Base-by-base conservation (phyloP, 1,140 invertebrate genomes). In the Cydia amplana region DNA sequence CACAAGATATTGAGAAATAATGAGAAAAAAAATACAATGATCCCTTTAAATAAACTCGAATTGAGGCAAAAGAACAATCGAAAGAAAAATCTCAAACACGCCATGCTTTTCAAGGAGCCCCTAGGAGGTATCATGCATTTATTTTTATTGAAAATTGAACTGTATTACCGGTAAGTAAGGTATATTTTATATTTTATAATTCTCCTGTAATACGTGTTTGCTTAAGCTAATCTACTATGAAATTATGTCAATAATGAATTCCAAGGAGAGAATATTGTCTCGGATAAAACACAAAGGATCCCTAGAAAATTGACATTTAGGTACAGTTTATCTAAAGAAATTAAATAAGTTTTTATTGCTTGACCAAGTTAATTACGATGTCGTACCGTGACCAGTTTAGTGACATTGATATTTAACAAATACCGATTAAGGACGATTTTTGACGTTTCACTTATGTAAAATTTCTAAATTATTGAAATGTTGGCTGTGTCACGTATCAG, bases 21-120 rank as follows among this genome's bases (percentile, higher is more conserved):
- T 70, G 65, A 60, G 20, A n/a, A 70, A 70, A 70, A 14, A 40
- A 18, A 4, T 36, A 2, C 36, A 70, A n/a, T 43, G 32, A 70
- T 14, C 65, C 32, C 65, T 70, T 36, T 70, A 70, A 70, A 70
- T 70, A 70, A 70, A 70, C 65, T 70, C 28, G n/a, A 70, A 5
- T 36, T 9, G 32, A 12, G 16, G 7, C 55, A 60, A 60, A 9
- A 23, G 55, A 60, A 60, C 55, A 60, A 60, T 60, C 55, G 55
- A 12, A 55, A n/a, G n/a, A 55, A 55, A 23, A 23, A 43, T 16
- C 65, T 70, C 7, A 70, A 36, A 40, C 65, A 70, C 32, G 65
- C 32, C 2, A 70, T 16, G 28, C 12, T 64, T 20, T 70, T 40
- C 14, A n/a, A 36, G 9, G 20, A 20, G 20, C 10, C 20, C 55